Conservation (phyloP, 2,113 vertebrate genomes). For the Plecturocebus donacophilus region DNA sequence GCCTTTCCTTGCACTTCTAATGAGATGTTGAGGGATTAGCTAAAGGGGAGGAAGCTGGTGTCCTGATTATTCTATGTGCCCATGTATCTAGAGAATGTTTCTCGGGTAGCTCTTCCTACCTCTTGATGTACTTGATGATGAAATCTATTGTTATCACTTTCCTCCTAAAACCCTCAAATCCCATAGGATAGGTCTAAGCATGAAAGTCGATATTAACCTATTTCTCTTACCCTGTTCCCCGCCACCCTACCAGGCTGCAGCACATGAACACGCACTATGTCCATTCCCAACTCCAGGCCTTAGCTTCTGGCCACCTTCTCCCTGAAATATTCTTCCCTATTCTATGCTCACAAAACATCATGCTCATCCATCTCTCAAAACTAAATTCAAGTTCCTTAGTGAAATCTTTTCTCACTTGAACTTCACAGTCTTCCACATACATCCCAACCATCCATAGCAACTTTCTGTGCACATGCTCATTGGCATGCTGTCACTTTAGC, state of each 20-base stretch:
- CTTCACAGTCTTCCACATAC: neutral
- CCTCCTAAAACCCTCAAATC: neutral
- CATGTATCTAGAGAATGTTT: neutral
- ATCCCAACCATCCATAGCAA: neutral
- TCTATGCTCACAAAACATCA: neutral
- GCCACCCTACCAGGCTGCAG: neutral
- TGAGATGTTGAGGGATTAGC: neutral
- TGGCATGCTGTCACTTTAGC: too few species aligned
- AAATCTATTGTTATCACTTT: neutral
- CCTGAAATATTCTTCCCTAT: neutral
- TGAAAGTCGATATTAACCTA: too few species aligned
- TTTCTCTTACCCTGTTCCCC: fast-evolving
- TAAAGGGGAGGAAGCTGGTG: neutral
- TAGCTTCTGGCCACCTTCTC: fast-evolving
- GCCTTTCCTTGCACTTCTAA: neutral
- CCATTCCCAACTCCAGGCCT: neutral
- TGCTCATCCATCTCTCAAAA: neutral
- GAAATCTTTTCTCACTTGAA: neutral
- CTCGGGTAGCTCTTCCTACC: too few species aligned
- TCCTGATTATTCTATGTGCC: neutral
- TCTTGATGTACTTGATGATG: neutral
- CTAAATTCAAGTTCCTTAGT: neutral
- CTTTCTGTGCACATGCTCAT: neutral
- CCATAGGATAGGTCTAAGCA: neutral
- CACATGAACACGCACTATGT: neutral